A percentile compares a stretch with the other conserved stretches of the same genome.
Conservation (phyloP, 2,113 vertebrate genomes). For the Promerops cafer region DNA sequence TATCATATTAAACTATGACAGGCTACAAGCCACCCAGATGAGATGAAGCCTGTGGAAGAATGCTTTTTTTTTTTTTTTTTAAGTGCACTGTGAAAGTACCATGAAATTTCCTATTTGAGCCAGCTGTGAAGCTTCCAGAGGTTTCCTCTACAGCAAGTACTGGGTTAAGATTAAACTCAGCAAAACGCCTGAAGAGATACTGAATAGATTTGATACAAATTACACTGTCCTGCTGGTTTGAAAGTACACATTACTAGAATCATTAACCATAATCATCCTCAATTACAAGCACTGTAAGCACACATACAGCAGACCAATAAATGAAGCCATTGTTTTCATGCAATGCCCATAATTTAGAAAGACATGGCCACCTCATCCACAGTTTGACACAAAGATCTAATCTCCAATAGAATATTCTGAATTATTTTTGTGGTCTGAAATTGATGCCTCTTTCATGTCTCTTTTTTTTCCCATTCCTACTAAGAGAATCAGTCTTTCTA, state of each 20-base stretch:
- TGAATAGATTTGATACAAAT: constrained; percentile 85
- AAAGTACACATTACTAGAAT: constrained; percentile 82
- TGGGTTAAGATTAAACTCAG: constrained; percentile 61
- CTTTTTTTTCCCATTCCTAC: not conserved
- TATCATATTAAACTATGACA: constrained; percentile 28
- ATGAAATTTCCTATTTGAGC: constrained; percentile 37
- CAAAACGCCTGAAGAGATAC: constrained; percentile 76
- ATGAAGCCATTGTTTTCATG: constrained; percentile 58
- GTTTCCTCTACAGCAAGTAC: constrained; percentile 44
- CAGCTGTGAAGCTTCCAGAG: constrained; percentile 61
- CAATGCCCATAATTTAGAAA: constrained; percentile 41
- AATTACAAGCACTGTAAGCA: constrained; percentile 73
- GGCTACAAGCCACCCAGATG: not conserved
- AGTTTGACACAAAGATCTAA: not conserved
- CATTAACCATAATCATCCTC: constrained; percentile 85
- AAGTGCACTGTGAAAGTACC: not conserved
- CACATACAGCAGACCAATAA: constrained; percentile 54
- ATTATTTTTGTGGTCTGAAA: constrained; percentile 36
- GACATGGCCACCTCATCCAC: not conserved
- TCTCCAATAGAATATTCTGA: not conserved
- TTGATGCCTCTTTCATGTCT: not conserved
- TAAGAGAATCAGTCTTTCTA: not conserved
- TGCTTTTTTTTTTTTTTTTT: not conserved
- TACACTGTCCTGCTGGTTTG: constrained; percentile 79
- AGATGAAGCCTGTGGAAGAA: constrained; percentile 1